A percentile compares a stretch with the other conserved stretches of the same genome.
phyloP scores from a whole-genome alignment of 1,140 invertebrate species.

The Goniozus legneri region DNA sequence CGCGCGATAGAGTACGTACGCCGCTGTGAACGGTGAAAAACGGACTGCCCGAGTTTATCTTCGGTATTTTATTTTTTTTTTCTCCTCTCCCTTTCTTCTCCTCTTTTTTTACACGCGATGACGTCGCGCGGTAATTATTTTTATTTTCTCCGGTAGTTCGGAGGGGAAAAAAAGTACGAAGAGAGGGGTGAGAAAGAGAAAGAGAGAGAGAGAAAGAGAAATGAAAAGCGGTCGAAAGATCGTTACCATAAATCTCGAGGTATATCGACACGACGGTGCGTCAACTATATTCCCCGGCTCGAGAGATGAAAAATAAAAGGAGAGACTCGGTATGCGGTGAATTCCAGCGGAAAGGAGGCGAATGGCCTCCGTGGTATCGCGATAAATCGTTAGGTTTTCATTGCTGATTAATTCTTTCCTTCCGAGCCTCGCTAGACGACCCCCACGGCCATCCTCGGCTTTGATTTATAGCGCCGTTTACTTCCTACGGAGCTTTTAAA shows the following conservation, averaged over 20 bases:
- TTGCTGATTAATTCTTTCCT: slow-evolving; percentile 23
- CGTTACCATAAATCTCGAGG: too few relatives aligned
- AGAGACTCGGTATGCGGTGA: too few relatives aligned
- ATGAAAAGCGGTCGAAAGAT: not conserved
- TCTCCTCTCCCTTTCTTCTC: not conserved
- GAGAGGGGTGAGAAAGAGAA: not conserved
- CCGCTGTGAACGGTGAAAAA: not conserved
- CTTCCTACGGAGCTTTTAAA: slow-evolving; percentile 27
- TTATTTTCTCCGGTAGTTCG: too few relatives aligned
- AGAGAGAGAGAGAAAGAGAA: not conserved
- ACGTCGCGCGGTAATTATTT: slow-evolving; percentile 4
- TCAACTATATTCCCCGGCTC: too few relatives aligned
- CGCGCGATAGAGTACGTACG: not conserved
- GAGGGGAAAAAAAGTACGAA: slow-evolving; percentile 14
- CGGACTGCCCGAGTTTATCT: not conserved
- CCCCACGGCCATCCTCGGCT: not conserved
- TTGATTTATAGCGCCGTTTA: slow-evolving; percentile 28
- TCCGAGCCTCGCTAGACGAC: not conserved
- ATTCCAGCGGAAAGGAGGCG: too few relatives aligned
- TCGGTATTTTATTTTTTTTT: too few relatives aligned
- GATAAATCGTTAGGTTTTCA: slow-evolving; percentile 7
- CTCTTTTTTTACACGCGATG: not conserved
- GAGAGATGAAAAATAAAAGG: too few relatives aligned
- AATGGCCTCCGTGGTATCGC: slow-evolving; percentile 7
- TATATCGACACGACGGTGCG: too few relatives aligned